Evolutionary conservation across 2,888 invertebrate genomes (phyloP), one percentile per base, ranked within the genome.

Genomic region (Enoplolaimus lenunculus): DNA sequence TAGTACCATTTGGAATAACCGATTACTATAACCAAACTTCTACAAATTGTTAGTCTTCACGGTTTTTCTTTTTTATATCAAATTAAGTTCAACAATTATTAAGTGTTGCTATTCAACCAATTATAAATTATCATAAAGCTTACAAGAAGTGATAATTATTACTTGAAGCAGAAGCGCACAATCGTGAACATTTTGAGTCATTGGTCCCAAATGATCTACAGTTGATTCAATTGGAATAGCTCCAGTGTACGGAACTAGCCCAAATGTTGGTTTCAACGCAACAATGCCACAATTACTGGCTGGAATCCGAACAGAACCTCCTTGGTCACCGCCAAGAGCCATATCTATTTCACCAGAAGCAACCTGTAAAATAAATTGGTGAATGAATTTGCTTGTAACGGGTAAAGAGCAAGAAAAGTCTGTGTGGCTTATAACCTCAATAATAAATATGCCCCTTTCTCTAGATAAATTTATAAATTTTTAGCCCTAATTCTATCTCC

Each of bases 211-310:
- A 71, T 79, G 78, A 70, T 81, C 80, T 1, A 79, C 26, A 1
- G 76, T 74, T 16, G 73, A 73, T 34, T 79, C 77, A 30, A 79
- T 75, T 2, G 76, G 68, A n/a, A 74, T 62, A 0, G 75, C 74
- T 0, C 80, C 81, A 1, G 80, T 80, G 71, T 79, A 80, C 0
- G 80, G 79, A 2, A 81, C 80, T 33, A 80, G 75, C 0, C 80
- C 80, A 60, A 69, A 76, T 2, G 80, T 80, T 13, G 80, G 80
- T 71, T 81, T 81, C 21, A 78, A 71, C 1, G 80, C 81, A 29
- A 80, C 80, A 21, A 78, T 75, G 3, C 81, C 80, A 68, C 75
- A 76, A 76, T 76, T 79, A 35, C 74, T 73, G 34, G 78, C 69
- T 1, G 80, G 81, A 2, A 79, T 75, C 1, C 81, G 74, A 33